A percentile compares a stretch with the other conserved stretches of the same genome.
phyloP scores from a whole-genome alignment of 2,113 vertebrate genomes.

The Oryzias melastigma region DNA sequence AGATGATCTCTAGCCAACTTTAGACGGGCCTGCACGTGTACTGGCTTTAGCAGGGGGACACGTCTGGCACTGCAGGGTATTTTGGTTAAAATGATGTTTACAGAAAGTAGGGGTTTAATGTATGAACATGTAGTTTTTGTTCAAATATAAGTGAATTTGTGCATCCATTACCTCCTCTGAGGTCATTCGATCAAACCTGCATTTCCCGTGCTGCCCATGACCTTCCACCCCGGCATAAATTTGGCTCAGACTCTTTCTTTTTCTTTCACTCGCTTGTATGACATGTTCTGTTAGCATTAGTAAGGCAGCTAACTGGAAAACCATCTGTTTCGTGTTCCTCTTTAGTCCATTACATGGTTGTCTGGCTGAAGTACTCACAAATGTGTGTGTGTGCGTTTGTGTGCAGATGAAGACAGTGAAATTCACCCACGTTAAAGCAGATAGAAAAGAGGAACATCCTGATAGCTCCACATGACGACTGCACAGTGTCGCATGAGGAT shows the following conservation, averaged over 20 bases:
- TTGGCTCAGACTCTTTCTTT: constrained; percentile 4
- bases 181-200: not conserved
- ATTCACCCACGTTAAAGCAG: constrained; percentile 15
- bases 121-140: no score
- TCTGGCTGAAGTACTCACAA: constrained; percentile 46
- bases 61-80: no score
- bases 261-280: constrained; percentile 33
- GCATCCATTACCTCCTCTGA: no score
- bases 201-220: constrained; percentile 2
- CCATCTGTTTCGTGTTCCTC: constrained; percentile 57
- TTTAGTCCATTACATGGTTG: constrained; percentile 62
- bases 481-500: constrained; percentile 10
- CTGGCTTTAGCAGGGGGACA: no score
- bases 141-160: no score
- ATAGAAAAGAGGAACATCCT: not conserved
- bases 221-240: constrained; percentile 2
- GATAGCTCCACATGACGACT: constrained; percentile 34
- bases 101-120: no score
- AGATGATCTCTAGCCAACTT: no score
- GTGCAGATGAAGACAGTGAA: constrained; percentile 1
- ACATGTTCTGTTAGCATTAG: constrained; percentile 63
- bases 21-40: no score
- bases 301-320: constrained; percentile 59
- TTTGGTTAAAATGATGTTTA: no score
- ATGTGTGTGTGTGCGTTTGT: constrained; percentile 9